Evolutionary conservation across 2,797 vertebrate genomes (phyloP).

Genomic region (Tarsius wallacei): DNA sequence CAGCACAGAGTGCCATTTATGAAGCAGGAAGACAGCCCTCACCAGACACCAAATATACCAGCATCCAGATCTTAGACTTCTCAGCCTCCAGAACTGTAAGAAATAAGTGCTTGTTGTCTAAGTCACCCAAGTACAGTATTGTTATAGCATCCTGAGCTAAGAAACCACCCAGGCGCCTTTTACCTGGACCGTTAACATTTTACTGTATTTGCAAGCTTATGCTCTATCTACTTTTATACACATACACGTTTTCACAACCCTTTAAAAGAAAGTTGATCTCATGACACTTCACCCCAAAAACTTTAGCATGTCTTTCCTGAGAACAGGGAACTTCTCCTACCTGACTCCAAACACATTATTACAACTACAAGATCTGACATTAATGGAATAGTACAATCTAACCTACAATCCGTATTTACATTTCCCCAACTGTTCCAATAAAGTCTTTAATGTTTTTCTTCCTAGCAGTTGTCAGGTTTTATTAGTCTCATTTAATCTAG

Average conservation of each 20-base stretch:
- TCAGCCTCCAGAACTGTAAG: background rate
- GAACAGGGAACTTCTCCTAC: background rate
- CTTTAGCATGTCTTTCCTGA: background rate
- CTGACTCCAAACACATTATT: background rate
- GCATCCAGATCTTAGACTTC: background rate
- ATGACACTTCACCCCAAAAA: background rate
- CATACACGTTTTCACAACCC: background rate
- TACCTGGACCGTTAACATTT: background rate
- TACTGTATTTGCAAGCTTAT: background rate
- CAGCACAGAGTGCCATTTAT: too few relatives aligned
- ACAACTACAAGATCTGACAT: background rate
- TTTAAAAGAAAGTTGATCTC: slow-evolving; percentile 34
- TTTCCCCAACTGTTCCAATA: background rate
- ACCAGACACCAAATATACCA: background rate
- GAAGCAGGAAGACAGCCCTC: background rate
- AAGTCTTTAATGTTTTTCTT: background rate
- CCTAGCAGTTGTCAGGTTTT: background rate
- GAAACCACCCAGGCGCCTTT: background rate
- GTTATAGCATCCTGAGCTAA: background rate
- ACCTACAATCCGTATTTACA: background rate
- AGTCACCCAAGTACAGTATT: background rate
- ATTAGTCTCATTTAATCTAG: background rate
- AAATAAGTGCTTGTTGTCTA: background rate
- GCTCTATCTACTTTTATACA: background rate
- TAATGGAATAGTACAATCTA: slow-evolving; percentile 27